Percentiles rank a stretch among this genome's conserved stretches.
These are phyloP conservation scores for Alligator mississippiensis DNA, from an alignment of 2,113 vertebrate genomes.

Conservation along the genomic window DNA sequence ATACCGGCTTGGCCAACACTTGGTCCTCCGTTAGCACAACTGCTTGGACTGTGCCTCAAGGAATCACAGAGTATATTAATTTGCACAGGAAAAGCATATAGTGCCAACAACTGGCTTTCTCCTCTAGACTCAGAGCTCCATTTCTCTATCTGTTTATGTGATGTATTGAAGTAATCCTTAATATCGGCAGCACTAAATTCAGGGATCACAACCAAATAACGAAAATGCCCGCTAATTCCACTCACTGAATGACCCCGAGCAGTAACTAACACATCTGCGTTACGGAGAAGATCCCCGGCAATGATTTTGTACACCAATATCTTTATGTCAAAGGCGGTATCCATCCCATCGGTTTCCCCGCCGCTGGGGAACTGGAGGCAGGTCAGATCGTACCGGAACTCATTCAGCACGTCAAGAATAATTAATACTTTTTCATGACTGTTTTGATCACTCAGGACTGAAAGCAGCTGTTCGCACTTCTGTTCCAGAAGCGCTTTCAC, in stretches of 20 bases:
- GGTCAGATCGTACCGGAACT: not conserved
- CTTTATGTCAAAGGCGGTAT: not conserved
- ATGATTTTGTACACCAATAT: not conserved
- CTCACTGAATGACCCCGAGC: not conserved
- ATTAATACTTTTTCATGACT: not conserved
- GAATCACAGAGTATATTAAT: not conserved
- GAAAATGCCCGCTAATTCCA: not conserved
- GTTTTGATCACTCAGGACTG: not conserved
- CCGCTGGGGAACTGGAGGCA: not conserved
- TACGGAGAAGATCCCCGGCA: not conserved
- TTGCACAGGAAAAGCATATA: not conserved
- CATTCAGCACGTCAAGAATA: not conserved
- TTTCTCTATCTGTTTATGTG: not conserved
- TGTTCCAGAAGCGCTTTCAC: not conserved
- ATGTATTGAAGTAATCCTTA: no score
- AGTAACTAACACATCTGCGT: not conserved
- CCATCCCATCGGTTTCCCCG: not conserved
- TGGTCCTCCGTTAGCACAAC: not conserved
- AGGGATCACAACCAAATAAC: not conserved
- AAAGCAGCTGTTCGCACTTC: not conserved
- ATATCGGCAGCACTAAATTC: not conserved
- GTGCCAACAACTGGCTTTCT: not conserved
- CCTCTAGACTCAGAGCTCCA: not conserved
- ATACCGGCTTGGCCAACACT: not conserved
- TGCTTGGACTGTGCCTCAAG: not conserved